phyloP scores from a whole-genome alignment of 2,888 invertebrate genomes.

The Drosophila buzzatii region DNA sequence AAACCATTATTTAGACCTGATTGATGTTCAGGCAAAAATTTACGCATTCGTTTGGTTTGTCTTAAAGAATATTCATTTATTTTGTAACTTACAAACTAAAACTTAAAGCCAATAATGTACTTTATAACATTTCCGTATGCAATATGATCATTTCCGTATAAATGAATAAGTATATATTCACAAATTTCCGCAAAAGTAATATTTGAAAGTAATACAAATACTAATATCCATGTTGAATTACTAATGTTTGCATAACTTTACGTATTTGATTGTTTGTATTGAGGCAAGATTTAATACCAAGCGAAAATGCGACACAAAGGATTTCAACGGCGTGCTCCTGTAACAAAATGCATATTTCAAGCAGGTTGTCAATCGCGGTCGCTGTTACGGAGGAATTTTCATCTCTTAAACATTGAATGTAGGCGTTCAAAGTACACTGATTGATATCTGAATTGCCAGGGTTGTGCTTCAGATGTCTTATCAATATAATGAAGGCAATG shows the following conservation, averaged over 20 bases:
- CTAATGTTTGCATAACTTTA: slow-evolving; percentile 92
- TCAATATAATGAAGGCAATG: slow-evolving; percentile 90
- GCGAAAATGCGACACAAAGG: slow-evolving; percentile 92
- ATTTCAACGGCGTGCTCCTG: slow-evolving; percentile 94
- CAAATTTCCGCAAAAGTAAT: neutral
- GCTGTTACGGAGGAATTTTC: slow-evolving; percentile 92
- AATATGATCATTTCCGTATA: neutral
- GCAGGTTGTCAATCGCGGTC: slow-evolving; percentile 92
- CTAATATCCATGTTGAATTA: slow-evolving; percentile 93
- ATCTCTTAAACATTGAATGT: slow-evolving; percentile 93
- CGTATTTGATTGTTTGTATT: slow-evolving; percentile 91
- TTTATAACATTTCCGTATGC: neutral
- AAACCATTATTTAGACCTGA: neutral
- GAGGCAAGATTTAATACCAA: slow-evolving; percentile 92
- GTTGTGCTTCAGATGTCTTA: slow-evolving; percentile 90
- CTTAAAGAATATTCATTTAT: neutral
- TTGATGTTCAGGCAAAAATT: neutral
- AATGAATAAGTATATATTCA: neutral
- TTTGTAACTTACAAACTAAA: neutral
- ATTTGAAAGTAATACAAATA: neutral
- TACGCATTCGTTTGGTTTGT: neutral
- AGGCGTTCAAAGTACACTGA: slow-evolving; percentile 90
- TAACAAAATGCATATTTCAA: slow-evolving; percentile 93
- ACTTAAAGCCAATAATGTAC: neutral
- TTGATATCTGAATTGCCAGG: slow-evolving; percentile 87